A percentile compares a stretch with the other conserved stretches of the same genome.
phyloP scores from a whole-genome alignment of 2,797 vertebrate genomes.

The Ctenopoma multispine region DNA sequence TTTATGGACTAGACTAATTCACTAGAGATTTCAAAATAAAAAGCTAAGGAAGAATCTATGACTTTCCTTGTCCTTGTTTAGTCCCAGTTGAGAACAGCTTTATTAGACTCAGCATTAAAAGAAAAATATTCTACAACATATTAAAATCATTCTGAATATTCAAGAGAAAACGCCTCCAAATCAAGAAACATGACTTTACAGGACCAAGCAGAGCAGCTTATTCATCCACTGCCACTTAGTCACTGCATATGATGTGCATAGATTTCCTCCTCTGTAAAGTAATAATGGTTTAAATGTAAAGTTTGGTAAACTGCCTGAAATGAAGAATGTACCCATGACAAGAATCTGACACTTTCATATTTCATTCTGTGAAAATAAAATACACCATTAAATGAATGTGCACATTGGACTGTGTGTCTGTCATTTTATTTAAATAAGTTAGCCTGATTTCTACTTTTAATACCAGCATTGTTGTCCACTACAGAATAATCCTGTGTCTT shows the following conservation, averaged over 20 bases:
- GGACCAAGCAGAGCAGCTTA: not conserved
- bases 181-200: not conserved
- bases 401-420: too few species aligned
- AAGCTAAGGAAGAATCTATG: conserved; percentile 1
- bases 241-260: not conserved
- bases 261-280: not conserved
- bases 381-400: conserved; percentile 6
- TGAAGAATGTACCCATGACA: not conserved
- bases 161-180: not conserved
- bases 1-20: not conserved
- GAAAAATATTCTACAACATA: not conserved
- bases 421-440: conserved; percentile 9
- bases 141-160: not conserved
- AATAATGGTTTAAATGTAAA: not conserved
- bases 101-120: not conserved
- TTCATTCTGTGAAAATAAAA: conserved; percentile 5
- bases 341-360: conserved; percentile 9
- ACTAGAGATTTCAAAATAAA: conserved; percentile 23
- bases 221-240: not conserved
- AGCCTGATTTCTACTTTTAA: not conserved
- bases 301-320: conserved; percentile 7
- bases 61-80: not conserved
- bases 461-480: not conserved
- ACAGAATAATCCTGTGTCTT: not conserved
- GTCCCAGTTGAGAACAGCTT: not conserved